phyloP scores from a whole-genome alignment of 2,888 invertebrate genomes.

The Hetaerina titia region DNA sequence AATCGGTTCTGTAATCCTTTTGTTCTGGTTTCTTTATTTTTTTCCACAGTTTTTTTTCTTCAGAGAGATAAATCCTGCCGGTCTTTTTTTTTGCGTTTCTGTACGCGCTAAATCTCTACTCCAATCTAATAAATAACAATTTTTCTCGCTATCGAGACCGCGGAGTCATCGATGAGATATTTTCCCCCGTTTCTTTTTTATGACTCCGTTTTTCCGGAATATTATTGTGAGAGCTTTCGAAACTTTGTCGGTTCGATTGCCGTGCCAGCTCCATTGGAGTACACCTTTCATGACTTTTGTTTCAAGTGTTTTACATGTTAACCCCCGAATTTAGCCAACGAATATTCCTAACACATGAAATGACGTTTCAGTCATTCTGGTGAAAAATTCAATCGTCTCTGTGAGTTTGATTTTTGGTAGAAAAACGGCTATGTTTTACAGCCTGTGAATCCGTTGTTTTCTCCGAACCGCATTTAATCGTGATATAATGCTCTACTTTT shows the following conservation, averaged over 20 bases:
- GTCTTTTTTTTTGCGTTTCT: neutral
- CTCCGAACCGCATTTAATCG: no score
- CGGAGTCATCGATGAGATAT: neutral
- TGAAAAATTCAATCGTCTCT: neutral
- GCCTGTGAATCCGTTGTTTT: no score
- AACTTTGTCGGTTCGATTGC: neutral
- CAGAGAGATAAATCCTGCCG: neutral
- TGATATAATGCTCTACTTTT: no score
- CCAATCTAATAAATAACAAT: neutral
- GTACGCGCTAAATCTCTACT: neutral
- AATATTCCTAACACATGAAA: neutral
- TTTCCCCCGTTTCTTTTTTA: neutral
- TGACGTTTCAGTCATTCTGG: neutral
- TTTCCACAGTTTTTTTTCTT: neutral
- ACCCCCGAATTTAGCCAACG: neutral
- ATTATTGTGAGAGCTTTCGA: neutral
- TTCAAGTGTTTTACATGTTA: neutral
- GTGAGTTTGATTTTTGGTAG: no score
- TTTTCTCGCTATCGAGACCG: constrained; percentile 8
- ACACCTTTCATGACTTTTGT: neutral
- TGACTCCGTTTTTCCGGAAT: constrained; percentile 13
- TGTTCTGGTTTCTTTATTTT: constrained; percentile 5
- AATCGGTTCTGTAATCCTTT: constrained; percentile 12
- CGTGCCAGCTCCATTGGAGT: neutral
- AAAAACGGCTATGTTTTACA: no score